phyloP scores from a whole-genome alignment of 2,113 vertebrate species.

The Natator depressus region DNA sequence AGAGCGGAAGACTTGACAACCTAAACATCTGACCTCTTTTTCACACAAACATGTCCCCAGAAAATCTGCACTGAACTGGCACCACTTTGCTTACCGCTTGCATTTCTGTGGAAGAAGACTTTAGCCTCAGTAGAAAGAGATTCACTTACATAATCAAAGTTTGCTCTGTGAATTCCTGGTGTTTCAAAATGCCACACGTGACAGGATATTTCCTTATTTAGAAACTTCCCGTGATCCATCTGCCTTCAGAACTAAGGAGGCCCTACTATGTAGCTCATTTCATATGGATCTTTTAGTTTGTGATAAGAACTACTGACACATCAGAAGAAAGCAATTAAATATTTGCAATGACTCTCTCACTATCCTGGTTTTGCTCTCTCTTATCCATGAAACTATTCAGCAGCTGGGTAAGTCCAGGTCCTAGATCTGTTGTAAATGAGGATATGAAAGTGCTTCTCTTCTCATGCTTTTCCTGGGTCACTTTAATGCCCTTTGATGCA shows the following conservation, averaged over 20 bases:
- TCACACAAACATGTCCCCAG: neutral
- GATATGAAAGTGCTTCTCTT: neutral
- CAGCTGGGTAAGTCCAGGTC: conserved; percentile 74
- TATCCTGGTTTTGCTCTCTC: conserved; percentile 56
- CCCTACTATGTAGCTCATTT: rapidly evolving
- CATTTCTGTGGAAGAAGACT: neutral
- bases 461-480: neutral
- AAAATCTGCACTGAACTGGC: neutral
- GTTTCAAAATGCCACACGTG: conserved; percentile 58
- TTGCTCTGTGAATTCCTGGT: conserved; percentile 20
- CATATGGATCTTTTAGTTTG: neutral
- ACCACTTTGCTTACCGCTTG: neutral
- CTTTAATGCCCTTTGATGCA: neutral
- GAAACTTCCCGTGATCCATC: neutral
- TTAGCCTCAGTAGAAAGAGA: neutral
- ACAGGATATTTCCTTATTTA: conserved; percentile 70
- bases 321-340: conserved; percentile 7
- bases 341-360: neutral
- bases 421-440: neutral
- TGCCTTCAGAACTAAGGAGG: neutral
- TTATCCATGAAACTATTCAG: conserved; percentile 41
- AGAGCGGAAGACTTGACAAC: neutral
- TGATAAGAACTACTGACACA: neutral
- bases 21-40: neutral
- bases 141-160: conserved; percentile 13